Conservation (phyloP, 2,797 vertebrate species). For the Malacoctenus gilli region DNA sequence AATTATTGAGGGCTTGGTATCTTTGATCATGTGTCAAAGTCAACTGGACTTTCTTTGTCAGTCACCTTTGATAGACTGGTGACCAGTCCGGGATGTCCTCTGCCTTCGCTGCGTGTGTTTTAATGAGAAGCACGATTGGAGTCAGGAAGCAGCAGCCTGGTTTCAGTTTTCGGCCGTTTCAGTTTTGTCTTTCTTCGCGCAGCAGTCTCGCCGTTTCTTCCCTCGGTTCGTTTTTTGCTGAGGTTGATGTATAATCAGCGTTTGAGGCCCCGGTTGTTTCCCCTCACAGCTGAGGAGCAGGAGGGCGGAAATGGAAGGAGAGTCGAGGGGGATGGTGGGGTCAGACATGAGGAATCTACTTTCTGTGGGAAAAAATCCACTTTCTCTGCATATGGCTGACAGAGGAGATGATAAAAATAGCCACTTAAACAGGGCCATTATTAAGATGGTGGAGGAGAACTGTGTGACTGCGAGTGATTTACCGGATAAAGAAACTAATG, state of each 20-base stretch:
- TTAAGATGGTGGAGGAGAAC: slow-evolving; percentile 4
- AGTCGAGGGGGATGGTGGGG: slow-evolving; percentile 47
- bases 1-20: too few relatives aligned
- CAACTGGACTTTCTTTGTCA: too few relatives aligned
- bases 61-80: too few relatives aligned
- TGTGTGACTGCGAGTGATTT: slow-evolving; percentile 23
- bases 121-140: too few relatives aligned
- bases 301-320: slow-evolving; percentile 64
- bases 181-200: slow-evolving; percentile 3
- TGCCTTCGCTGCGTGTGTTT: too few relatives aligned
- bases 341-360: slow-evolving; percentile 74
- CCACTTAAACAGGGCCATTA: slow-evolving; percentile 33
- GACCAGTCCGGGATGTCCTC: too few relatives aligned
- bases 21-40: too few relatives aligned
- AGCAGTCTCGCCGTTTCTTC: neutral
- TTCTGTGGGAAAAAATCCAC: slow-evolving; percentile 77
- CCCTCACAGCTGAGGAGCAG: slow-evolving; percentile 62
- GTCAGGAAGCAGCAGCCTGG: too few relatives aligned
- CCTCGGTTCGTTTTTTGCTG: slow-evolving; percentile 18
- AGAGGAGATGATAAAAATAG: slow-evolving; percentile 63
- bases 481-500: slow-evolving; percentile 11
- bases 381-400: slow-evolving; percentile 53
- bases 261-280: slow-evolving; percentile 43
- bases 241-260: slow-evolving; percentile 42
- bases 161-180: neutral